Conservation (phyloP, 1,140 invertebrate genomes). For the Drosophila ogumai region DNA sequence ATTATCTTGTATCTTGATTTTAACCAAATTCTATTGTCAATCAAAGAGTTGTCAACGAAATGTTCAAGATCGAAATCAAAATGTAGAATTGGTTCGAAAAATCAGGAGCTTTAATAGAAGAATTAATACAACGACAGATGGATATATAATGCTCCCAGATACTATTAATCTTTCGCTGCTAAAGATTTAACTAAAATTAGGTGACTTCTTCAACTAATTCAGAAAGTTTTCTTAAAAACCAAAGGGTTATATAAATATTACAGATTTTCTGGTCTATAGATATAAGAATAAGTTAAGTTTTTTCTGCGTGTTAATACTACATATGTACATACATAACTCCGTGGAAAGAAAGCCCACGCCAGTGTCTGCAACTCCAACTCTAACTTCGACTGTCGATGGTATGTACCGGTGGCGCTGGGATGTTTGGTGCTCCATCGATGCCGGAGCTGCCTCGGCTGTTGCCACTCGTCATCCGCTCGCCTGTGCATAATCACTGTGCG, state of each 20-base stretch:
- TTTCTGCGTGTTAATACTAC: slow-evolving; percentile 12
- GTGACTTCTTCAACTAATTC: not conserved
- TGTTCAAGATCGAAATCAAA: no score
- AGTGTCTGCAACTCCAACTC: slow-evolving; percentile 23
- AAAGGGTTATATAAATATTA: no score
- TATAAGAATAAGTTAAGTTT: not conserved
- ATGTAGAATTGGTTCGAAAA: not conserved
- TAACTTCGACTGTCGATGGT: slow-evolving; percentile 37
- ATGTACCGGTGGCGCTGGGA: slow-evolving; percentile 10
- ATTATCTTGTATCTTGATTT: not conserved
- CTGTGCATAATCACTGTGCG: slow-evolving; percentile 74
- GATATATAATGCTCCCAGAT: not conserved
- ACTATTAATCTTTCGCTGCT: not conserved
- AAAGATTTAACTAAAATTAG: not conserved
- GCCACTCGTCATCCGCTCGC: slow-evolving; percentile 38
- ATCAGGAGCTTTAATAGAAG: not conserved
- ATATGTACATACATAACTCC: not conserved
- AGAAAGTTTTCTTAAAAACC: not conserved
- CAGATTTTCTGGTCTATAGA: no score
- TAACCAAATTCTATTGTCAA: not conserved
- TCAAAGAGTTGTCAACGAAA: not conserved
- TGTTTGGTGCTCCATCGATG: slow-evolving; percentile 13
- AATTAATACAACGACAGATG: not conserved
- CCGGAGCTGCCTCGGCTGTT: slow-evolving; percentile 24
- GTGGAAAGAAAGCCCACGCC: slow-evolving; percentile 72